Conservation (phyloP, 2,888 invertebrate species). For the Sminthurides aquaticus region DNA sequence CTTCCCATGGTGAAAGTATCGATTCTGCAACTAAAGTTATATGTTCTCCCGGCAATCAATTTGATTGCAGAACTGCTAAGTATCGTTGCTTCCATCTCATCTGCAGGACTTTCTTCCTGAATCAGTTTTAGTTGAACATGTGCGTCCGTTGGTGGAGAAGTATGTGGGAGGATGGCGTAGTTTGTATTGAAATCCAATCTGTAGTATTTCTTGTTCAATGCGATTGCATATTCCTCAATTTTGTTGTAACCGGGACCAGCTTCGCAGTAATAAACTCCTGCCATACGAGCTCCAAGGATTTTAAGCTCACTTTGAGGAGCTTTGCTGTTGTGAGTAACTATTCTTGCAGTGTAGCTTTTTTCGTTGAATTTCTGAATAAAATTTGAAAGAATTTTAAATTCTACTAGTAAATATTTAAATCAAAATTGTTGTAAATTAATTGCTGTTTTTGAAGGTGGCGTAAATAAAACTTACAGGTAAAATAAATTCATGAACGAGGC, state of each 20-base stretch:
- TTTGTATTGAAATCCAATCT: slow-evolving; percentile 13
- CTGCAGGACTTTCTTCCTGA: not conserved
- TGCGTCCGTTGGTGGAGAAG: slow-evolving; percentile 11
- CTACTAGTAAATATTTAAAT: not conserved
- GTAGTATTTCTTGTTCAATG: slow-evolving; percentile 8
- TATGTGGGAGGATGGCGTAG: slow-evolving; percentile 12
- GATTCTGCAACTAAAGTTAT: slow-evolving; percentile 12
- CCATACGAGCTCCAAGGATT: slow-evolving; percentile 1
- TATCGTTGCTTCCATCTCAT: not conserved
- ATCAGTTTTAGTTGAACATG: not conserved
- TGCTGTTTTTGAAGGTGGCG: too few species aligned
- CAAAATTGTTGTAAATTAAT: not conserved
- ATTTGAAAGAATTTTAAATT: not conserved
- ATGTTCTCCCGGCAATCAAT: not conserved
- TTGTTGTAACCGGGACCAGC: slow-evolving; percentile 1
- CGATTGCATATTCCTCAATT: slow-evolving; percentile 10
- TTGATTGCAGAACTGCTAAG: not conserved
- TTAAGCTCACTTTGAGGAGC: slow-evolving; percentile 4
- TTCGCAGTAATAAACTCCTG: slow-evolving; percentile 9
- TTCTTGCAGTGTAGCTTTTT: not conserved
- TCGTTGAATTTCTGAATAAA: not conserved
- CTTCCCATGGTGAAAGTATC: slow-evolving; percentile 13
- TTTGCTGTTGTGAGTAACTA: not conserved
- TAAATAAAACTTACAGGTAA: slow-evolving; percentile 9
- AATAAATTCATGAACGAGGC: slow-evolving; percentile 15